Base-by-base conservation (phyloP, 2,888 invertebrate genomes). In the Timema cristinae region DNA sequence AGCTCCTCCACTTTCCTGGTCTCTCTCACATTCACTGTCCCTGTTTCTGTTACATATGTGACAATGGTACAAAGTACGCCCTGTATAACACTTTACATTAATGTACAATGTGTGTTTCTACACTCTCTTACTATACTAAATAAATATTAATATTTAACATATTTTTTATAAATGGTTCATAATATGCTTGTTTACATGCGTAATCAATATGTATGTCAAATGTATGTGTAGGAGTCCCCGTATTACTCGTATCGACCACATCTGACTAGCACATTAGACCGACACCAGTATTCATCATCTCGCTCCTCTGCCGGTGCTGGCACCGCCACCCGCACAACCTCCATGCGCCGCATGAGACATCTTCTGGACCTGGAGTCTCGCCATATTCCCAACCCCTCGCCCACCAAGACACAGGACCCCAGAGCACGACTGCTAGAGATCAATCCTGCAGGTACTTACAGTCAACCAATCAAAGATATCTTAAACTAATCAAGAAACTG, bases 401-500 rank as follows among this genome's bases (percentile, higher is more conserved):
- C 74, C 78, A 83, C 75, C 77, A 82, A n/a, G 82, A 86, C 81
- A 77, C 87, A 79, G 79, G 85, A 79, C 79, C 86, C 85, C 79
- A 88, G 88, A 75, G 88, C 88, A 49, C 91, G 91, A 79, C 91
- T 91, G 0, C 86, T 95, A 77, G 94, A 95, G 82, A 94, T 95
- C 77, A 95, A 95, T 85, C 93, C 94, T 79, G 94, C 92, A 79
- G 94, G 91, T 91, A 78, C 79, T 80, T n/a, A 1, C 54, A 54
- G 54, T 32, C 32, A 32, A 32, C 32, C 1, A 32, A 32, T 32
- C 2, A 32, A 32, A 32, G 32, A 32, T 32, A 32, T 32, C 32
- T 32, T 32, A 32, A 32, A 32, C 32, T 32, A 32, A 32, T 32
- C 32, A 32, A 32, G 32, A 32, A n/a, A n/a, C n/a, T n/a, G n/a